A percentile compares a stretch with the other conserved stretches of the same genome.
Conservation (phyloP, 2,113 vertebrate species). For the Rhipidura dahli region DNA sequence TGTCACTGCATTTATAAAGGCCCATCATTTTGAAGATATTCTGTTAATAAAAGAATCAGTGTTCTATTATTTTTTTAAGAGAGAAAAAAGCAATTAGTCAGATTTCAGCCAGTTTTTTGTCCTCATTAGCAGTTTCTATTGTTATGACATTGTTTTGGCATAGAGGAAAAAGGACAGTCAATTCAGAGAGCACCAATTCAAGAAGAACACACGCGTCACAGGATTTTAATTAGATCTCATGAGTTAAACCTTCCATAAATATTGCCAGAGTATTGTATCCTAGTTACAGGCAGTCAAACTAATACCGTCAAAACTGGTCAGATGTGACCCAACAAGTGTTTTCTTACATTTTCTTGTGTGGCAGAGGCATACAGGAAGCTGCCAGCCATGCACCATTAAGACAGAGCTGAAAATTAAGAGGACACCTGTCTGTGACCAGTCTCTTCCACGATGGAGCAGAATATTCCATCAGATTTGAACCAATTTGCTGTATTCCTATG, state of each 20-base stretch:
- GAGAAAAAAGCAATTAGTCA: not conserved
- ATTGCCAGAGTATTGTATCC: conserved; percentile 40
- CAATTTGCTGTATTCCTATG: not conserved
- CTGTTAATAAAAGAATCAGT: not conserved
- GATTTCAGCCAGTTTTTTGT: conserved; percentile 43
- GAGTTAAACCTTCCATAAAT: conserved; percentile 40
- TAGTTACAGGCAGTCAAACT: not conserved
- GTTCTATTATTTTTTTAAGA: not conserved
- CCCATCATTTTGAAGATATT: not conserved
- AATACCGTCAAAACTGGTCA: not conserved
- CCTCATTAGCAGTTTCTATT: conserved; percentile 59
- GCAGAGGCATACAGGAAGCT: not conserved
- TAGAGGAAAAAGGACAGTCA: conserved; percentile 13
- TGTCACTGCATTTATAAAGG: not conserved
- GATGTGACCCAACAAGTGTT: not conserved
- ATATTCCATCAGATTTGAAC: not conserved
- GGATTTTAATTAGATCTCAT: conserved; percentile 72
- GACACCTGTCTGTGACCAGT: not conserved
- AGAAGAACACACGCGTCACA: conserved; percentile 26
- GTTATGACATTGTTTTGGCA: conserved; percentile 57
- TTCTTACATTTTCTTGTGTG: not conserved
- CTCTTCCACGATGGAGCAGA: not conserved
- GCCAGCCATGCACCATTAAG: not conserved
- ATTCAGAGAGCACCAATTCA: conserved; percentile 47
- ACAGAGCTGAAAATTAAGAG: not conserved